Evolutionary conservation across 23 tunicate genomes (phyloP), one percentile per base, ranked within the genome.

Genomic region (Pegea sp.): DNA sequence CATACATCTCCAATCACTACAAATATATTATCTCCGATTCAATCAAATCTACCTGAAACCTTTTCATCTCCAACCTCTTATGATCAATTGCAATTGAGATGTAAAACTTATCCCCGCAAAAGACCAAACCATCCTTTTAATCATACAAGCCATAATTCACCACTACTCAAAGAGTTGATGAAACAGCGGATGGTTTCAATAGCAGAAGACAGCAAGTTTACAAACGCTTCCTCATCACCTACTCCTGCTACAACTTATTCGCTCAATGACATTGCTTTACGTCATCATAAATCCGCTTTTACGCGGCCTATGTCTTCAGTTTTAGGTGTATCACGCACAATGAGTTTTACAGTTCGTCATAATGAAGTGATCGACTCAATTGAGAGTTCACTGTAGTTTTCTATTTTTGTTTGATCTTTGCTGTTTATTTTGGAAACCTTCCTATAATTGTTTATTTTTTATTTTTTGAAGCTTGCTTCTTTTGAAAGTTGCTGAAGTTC

Each of bases 341-440:
- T 64, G 56, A 77, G 90, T 62, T 77, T 63, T 34, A 63, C 70
- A 27, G 31, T 77, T 2, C 31, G 58, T 4, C 52, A 64, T 31
- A 42, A 69, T 31, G 90, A 77, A 56, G 52, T 67, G 6, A 44
- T 77, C 3, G 75, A 67, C 34, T 49, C 71, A 5, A 69, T 77
- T 8, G 90, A 77, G 57, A 77, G 76, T 65, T 58, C 76, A 4
- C 49, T 71, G 29, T 69, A 38, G 46, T 8, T 38, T 38, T 38
- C 16, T 38, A n/a, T n/a, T n/a, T n/a, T n/a, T n/a, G n/a, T n/a
- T n/a, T n/a, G n/a, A n/a, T n/a, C n/a, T n/a, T n/a, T n/a, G n/a
- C n/a, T n/a, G n/a, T n/a, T n/a, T n/a, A n/a, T n/a, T n/a, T n/a
- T n/a, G n/a, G n/a, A n/a, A n/a, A n/a, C n/a, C n/a, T n/a, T n/a